A percentile compares a stretch with the other conserved stretches of the same genome.
Conservation (phyloP, 2,113 vertebrate genomes). For the Condylura cristata region DNA sequence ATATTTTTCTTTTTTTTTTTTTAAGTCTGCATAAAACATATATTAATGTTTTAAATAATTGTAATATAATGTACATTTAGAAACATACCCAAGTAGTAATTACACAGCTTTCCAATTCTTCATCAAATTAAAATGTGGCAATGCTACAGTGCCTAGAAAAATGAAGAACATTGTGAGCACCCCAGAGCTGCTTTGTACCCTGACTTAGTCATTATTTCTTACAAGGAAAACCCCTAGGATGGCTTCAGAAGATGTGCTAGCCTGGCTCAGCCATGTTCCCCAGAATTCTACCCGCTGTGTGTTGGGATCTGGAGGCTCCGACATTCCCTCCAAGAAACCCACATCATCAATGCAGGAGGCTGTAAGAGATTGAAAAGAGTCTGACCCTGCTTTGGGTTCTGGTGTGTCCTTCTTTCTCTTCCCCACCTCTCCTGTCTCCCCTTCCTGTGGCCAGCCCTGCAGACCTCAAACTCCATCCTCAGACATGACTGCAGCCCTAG, state of each 20-base stretch:
- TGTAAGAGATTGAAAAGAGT: not conserved
- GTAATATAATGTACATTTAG: not conserved
- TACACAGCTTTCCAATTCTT: not conserved
- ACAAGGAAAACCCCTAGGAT: too few relatives aligned
- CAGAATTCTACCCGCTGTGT: not conserved
- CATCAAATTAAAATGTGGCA: not conserved
- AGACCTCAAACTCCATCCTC: not conserved
- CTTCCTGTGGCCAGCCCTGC: not conserved
- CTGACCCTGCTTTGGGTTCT: not conserved
- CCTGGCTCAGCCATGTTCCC: not conserved
- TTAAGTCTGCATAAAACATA: not conserved
- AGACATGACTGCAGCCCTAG: not conserved
- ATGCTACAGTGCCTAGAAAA: not conserved
- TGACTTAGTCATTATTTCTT: not conserved
- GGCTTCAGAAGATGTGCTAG: not conserved
- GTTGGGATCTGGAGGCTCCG: not conserved
- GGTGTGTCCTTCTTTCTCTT: not conserved
- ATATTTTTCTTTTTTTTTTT: not conserved
- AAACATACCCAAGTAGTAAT: not conserved
- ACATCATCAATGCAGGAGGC: not conserved
- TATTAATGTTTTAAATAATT: not conserved
- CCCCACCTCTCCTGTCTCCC: not conserved
- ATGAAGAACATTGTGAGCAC: not conserved
- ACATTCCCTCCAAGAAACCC: not conserved
- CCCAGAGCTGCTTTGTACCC: not conserved